Conservation (phyloP, 2,797 vertebrate species). For the Enteromius mattozi region DNA sequence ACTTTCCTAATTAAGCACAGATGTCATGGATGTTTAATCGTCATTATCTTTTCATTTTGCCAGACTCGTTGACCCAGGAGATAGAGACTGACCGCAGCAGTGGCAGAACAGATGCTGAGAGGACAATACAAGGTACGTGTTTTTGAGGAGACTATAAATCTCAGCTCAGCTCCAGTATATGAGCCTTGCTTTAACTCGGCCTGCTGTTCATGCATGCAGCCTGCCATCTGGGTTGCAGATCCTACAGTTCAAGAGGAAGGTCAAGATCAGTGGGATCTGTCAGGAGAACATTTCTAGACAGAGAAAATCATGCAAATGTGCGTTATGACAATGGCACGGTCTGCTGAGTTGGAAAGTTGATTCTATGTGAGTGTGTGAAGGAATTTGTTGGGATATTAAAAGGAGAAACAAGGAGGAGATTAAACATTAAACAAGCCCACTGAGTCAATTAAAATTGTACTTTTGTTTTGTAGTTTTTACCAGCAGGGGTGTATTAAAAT, state of each 20-base stretch:
- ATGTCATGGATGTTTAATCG: constrained; percentile 87
- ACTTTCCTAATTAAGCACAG: constrained; percentile 63
- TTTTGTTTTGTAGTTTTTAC: constrained; percentile 40
- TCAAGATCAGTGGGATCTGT: constrained; percentile 89
- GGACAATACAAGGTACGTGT: constrained; percentile 99
- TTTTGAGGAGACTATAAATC: constrained; percentile 98
- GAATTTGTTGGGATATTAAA: constrained; percentile 32
- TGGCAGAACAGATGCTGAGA: constrained; percentile 99
- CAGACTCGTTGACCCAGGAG: constrained; percentile 99
- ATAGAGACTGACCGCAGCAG: constrained; percentile 99
- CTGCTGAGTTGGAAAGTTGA: constrained; percentile 10
- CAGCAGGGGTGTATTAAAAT: constrained; percentile 34
- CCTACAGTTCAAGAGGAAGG: constrained; percentile 90
- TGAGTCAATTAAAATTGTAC: constrained; percentile 22
- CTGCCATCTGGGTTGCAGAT: constrained; percentile 97
- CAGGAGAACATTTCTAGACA: constrained; percentile 55
- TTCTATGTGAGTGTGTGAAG: constrained; percentile 1
- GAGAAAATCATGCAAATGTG: constrained; percentile 28
- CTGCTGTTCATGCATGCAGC: constrained; percentile 97
- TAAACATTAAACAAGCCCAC: constrained; percentile 37
- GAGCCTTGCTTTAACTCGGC: constrained; percentile 92
- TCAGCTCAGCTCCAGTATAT: constrained; percentile 85
- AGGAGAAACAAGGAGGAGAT: constrained; percentile 6
- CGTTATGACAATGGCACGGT: constrained; percentile 12
- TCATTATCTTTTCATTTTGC: constrained; percentile 88